phyloP scores from a whole-genome alignment of 2,888 invertebrate species.

The Stegophylla sp. region DNA sequence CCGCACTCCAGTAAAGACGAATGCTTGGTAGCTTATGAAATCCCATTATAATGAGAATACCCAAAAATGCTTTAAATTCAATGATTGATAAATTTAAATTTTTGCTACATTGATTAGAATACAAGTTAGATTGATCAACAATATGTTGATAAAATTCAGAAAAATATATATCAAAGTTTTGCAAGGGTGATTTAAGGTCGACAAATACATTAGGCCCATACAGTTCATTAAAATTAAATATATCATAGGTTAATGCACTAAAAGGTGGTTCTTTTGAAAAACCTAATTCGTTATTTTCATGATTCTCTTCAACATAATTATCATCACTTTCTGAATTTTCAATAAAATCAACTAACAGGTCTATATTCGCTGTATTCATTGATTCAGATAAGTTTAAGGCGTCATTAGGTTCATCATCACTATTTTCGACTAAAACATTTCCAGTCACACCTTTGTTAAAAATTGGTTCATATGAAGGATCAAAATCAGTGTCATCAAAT shows the following conservation, averaged over 20 bases:
- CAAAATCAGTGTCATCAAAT: slow-evolving; percentile 24
- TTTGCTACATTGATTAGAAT: too few species aligned
- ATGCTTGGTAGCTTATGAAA: slow-evolving; percentile 4
- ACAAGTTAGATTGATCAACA: slow-evolving; percentile 22
- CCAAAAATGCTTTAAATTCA: slow-evolving; percentile 20
- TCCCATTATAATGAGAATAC: slow-evolving; percentile 17
- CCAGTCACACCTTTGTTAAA: not conserved
- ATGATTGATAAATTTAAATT: not conserved
- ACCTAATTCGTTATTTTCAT: slow-evolving; percentile 20
- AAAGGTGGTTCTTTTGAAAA: slow-evolving; percentile 24
- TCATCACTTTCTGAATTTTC: slow-evolving; percentile 20
- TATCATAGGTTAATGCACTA: slow-evolving; percentile 13
- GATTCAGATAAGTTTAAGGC: slow-evolving; percentile 4
- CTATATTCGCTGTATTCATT: not conserved
- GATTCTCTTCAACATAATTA: slow-evolving; percentile 12
- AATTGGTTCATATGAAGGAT: slow-evolving; percentile 22
- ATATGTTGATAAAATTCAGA: slow-evolving; percentile 24
- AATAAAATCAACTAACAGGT: slow-evolving; percentile 17
- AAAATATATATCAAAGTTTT: slow-evolving; percentile 17
- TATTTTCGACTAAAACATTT: slow-evolving; percentile 16
- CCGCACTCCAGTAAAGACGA: not conserved
- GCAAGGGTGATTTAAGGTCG: slow-evolving; percentile 23
- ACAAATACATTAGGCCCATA: slow-evolving; percentile 21
- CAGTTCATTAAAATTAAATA: slow-evolving; percentile 1
- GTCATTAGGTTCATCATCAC: slow-evolving; percentile 18